phyloP scores from a whole-genome alignment of 2,888 invertebrate species.

The Drosophila testacea region DNA sequence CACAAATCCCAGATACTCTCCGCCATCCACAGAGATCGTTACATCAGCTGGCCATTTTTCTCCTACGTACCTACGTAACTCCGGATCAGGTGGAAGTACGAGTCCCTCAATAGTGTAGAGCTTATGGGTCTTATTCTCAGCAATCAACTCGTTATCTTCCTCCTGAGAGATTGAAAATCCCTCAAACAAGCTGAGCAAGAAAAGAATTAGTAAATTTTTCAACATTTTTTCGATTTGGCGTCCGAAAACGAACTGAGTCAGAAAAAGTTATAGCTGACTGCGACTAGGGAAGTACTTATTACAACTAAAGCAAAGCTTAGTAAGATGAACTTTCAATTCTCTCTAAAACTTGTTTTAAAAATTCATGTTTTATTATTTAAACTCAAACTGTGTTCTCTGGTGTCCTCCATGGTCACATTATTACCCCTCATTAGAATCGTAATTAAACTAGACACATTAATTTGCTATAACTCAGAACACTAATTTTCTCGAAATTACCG shows the following conservation, averaged over 20 bases:
- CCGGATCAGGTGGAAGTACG: conserved; percentile 20
- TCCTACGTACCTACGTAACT: background rate
- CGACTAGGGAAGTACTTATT: too few relatives aligned
- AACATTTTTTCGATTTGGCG: conserved; percentile 36
- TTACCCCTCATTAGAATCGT: background rate
- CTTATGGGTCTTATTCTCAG: background rate
- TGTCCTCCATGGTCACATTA: conserved; percentile 1
- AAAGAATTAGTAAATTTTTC: conserved; percentile 40
- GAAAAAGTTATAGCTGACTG: background rate
- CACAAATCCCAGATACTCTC: conserved; percentile 94
- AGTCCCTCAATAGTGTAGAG: conserved; percentile 45
- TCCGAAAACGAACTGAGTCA: conserved; percentile 5
- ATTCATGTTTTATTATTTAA: background rate
- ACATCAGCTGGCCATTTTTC: conserved; percentile 32
- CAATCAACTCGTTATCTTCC: background rate
- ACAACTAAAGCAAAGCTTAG: background rate
- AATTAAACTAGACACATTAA: conserved; percentile 1
- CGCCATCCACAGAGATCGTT: conserved; percentile 94
- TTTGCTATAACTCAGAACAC: background rate
- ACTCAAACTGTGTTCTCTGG: background rate
- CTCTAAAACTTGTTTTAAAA: too few relatives aligned
- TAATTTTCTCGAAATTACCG: conserved; percentile 11
- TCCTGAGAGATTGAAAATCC: background rate
- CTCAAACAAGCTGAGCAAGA: background rate
- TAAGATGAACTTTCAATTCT: background rate